These are phyloP conservation scores for Parapristionchus giblindavisi DNA, from an alignment of 2,888 invertebrate genomes.

Conservation along the genomic window DNA sequence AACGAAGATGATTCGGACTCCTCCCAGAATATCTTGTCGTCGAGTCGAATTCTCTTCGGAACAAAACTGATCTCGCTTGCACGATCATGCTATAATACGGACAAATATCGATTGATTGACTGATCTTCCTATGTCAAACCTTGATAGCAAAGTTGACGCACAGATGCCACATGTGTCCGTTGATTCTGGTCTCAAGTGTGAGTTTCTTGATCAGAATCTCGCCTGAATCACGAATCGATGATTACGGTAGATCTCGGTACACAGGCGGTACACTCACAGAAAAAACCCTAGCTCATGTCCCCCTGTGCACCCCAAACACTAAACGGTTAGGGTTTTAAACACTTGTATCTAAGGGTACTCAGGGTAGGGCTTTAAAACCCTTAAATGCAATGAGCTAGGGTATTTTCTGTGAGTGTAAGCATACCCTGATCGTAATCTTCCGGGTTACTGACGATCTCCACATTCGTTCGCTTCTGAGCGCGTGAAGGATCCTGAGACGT, in stretches of 20 bases:
- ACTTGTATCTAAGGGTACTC: too few species aligned
- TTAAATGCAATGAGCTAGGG: too few species aligned
- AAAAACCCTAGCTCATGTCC: too few species aligned
- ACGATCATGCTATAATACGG: constrained; percentile 1
- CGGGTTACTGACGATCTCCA: constrained; percentile 13
- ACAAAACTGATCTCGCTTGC: constrained; percentile 6
- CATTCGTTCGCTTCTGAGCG: constrained; percentile 16
- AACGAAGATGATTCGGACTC: too few species aligned
- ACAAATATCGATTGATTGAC: not conserved
- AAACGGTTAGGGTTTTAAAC: too few species aligned
- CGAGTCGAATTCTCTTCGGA: constrained; percentile 19
- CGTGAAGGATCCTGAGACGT: too few species aligned
- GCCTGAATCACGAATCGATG: not conserved
- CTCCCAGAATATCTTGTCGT: constrained; percentile 20
- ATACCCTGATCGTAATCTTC: constrained; percentile 22
- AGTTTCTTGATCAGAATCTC: constrained; percentile 30
- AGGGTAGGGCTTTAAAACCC: too few species aligned
- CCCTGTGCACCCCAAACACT: too few species aligned
- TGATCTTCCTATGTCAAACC: not conserved
- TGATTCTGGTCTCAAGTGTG: constrained; percentile 29
- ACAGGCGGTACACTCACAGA: too few species aligned
- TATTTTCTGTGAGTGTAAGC: too few species aligned
- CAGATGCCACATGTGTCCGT: constrained; percentile 12
- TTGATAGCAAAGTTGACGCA: constrained; percentile 20
- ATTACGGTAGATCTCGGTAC: too few species aligned